phyloP scores from a whole-genome alignment of 2,113 vertebrate species.

The Girardinichthys multiradiatus region DNA sequence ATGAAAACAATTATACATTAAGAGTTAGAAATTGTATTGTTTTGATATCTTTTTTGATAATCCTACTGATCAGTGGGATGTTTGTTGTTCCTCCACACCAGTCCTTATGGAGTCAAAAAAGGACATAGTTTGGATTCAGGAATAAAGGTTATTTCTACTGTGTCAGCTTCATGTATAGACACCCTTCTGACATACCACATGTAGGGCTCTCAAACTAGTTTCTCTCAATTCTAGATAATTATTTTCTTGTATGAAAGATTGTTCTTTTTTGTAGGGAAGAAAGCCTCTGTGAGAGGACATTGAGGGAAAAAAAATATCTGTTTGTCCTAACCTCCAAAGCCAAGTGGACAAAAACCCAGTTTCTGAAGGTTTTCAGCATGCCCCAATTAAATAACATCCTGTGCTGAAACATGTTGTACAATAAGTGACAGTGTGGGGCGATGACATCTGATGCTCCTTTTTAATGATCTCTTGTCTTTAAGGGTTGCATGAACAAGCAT shows the following conservation, averaged over 20 bases:
- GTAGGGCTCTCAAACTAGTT: not conserved
- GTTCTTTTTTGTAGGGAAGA: not conserved
- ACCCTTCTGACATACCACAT: not conserved
- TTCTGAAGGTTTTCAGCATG: not conserved
- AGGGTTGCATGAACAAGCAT: not conserved
- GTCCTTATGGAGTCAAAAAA: too few species aligned
- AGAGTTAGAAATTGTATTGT: too few species aligned
- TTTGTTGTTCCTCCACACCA: too few species aligned
- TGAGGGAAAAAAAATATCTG: not conserved
- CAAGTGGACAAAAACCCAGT: not conserved
- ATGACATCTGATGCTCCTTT: not conserved
- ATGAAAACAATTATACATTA: too few species aligned
- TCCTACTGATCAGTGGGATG: too few species aligned
- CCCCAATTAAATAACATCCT: not conserved
- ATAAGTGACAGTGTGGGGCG: not conserved
- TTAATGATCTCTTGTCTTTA: constrained; percentile 1
- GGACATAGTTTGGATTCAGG: too few species aligned
- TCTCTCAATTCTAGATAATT: not conserved
- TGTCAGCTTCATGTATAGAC: not conserved
- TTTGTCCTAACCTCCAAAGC: not conserved
- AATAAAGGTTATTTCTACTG: not conserved
- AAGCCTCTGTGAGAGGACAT: not conserved
- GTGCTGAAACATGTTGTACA: not conserved
- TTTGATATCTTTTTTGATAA: too few species aligned
- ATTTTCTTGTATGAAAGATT: not conserved